Evolutionary conservation across 2,888 invertebrate genomes (phyloP).

Genomic region (Phyllotreta striolata): DNA sequence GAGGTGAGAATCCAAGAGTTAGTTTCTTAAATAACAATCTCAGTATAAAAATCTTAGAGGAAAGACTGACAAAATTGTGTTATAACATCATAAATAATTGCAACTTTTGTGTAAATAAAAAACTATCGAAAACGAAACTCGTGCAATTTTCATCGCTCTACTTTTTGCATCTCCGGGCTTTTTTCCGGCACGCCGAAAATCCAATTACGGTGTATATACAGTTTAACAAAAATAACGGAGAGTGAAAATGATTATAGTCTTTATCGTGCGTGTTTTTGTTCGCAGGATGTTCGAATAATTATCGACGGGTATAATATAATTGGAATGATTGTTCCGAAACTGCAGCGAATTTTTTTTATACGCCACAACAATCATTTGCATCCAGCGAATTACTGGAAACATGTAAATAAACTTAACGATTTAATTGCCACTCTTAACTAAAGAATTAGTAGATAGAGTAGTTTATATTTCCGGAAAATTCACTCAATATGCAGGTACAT

Average conservation of each 20-base stretch:
- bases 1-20: no score
- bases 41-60: no score
- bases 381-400: neutral
- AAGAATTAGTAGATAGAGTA: no score
- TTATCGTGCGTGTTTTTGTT: conserved; percentile 29
- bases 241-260: conserved; percentile 30
- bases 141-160: neutral
- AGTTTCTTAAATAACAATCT: no score
- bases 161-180: neutral
- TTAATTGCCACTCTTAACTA: no score
- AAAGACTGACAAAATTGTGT: no score
- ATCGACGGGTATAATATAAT: conserved; percentile 21
- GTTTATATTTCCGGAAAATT: no score
- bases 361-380: conserved; percentile 6
- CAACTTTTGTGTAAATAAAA: no score
- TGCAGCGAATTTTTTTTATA: neutral
- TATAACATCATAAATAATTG: no score
- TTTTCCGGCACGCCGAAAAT: conserved; percentile 22
- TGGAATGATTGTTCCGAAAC: conserved; percentile 29
- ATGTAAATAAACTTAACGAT: no score
- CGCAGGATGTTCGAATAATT: conserved; percentile 30
- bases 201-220: conserved; percentile 23
- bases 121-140: no score
- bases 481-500: no score
- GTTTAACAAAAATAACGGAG: conserved; percentile 31